Conservation (phyloP, 1,140 invertebrate species). For the Cydia amplana region DNA sequence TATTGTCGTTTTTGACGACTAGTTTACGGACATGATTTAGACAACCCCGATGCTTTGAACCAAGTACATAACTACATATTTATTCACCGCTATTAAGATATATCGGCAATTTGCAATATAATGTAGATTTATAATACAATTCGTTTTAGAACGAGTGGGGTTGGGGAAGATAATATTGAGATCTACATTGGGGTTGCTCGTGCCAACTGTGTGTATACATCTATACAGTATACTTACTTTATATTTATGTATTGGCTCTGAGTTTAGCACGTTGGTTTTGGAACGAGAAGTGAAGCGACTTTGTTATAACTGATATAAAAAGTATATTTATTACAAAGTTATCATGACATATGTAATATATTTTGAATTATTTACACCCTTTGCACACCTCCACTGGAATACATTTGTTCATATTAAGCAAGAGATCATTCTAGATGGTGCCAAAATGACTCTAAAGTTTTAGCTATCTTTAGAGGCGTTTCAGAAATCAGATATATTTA, state of each 20-base stretch:
- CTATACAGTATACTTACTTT: neutral
- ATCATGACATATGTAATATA: no score
- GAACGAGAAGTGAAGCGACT: neutral
- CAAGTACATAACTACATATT: no score
- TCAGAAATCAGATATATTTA: neutral
- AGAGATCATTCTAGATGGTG: neutral
- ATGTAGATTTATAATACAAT: neutral
- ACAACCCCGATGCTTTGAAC: neutral
- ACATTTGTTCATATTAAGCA: no score
- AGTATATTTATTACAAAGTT: no score
- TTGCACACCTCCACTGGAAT: no score
- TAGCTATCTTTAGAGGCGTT: neutral
- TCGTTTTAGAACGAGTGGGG: neutral
- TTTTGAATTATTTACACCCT: no score
- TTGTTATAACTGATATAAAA: neutral
- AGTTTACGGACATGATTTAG: neutral
- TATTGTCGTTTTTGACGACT: constrained; percentile 12
- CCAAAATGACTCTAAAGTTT: neutral
- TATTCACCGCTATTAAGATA: neutral
- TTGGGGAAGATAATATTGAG: neutral
- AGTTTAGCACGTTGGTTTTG: neutral
- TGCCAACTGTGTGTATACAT: neutral
- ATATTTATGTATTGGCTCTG: neutral
- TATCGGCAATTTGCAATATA: neutral
- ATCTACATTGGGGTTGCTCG: neutral